A percentile compares a stretch with the other conserved stretches of the same genome.
phyloP scores from a whole-genome alignment of 2,888 invertebrate genomes.

The Melipona bicolor region DNA sequence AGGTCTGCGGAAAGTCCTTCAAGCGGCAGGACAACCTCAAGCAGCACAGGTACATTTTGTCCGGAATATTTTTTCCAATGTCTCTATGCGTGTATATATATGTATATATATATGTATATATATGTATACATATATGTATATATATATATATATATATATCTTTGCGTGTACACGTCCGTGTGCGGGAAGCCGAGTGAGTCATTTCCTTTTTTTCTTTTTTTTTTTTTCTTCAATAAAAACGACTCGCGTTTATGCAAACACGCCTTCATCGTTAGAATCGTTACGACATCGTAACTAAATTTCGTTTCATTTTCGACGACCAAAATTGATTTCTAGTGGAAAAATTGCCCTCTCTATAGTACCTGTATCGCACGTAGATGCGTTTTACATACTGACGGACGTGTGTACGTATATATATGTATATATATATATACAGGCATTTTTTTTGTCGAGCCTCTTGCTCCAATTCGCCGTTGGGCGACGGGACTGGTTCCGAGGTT shows the following conservation, averaged over 20 bases:
- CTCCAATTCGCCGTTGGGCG: slow-evolving; percentile 39
- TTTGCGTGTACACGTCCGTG: neutral
- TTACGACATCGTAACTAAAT: no score
- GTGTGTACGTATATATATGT: neutral
- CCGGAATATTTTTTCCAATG: slow-evolving; percentile 20
- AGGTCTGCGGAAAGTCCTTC: slow-evolving; percentile 98
- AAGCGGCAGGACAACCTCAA: slow-evolving; percentile 96
- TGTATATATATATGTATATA: neutral
- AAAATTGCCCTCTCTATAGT: no score
- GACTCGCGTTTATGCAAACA: no score
- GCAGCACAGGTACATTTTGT: slow-evolving; percentile 90
- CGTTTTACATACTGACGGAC: no score
- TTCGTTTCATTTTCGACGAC: no score
- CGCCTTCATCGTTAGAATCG: no score
- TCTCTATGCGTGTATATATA: neutral
- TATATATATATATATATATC: neutral
- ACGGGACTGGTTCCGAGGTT: slow-evolving; percentile 24
- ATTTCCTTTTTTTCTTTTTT: no score
- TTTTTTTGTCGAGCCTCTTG: slow-evolving; percentile 13
- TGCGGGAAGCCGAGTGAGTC: no score
- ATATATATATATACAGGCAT: neutral
- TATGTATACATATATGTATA: neutral
- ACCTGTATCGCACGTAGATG: no score
- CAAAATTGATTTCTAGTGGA: no score
- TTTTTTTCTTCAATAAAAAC: no score